phyloP scores from a whole-genome alignment of 2,888 invertebrate species.

The Phragmatobia fuliginosa region DNA sequence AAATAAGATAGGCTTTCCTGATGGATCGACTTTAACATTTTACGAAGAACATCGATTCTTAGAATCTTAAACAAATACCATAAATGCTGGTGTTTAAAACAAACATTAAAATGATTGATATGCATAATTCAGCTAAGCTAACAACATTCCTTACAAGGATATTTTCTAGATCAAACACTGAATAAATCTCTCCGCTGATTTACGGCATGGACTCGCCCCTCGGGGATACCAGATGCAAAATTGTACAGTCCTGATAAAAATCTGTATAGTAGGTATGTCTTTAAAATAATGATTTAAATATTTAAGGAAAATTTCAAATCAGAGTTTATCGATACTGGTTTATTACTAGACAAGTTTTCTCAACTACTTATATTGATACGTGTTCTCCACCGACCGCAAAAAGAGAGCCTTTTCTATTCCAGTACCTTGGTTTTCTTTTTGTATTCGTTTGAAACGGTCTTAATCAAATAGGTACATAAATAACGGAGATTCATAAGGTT shows the following conservation, averaged over 20 bases:
- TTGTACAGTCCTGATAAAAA: not conserved
- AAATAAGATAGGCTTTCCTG: not conserved
- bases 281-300: not conserved
- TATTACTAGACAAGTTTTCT: too few species aligned
- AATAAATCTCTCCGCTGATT: slow-evolving; percentile 49
- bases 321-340: too few species aligned
- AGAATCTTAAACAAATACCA: not conserved
- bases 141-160: slow-evolving; percentile 20
- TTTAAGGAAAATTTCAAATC: not conserved
- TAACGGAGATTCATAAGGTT: too few species aligned
- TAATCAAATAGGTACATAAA: too few species aligned
- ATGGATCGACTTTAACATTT: not conserved
- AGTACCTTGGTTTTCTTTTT: too few species aligned
- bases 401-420: too few species aligned
- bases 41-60: not conserved
- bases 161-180: slow-evolving; percentile 47
- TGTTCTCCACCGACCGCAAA: too few species aligned
- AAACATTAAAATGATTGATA: slow-evolving; percentile 48
- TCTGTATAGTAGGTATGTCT: not conserved
- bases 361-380: too few species aligned
- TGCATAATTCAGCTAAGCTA: slow-evolving; percentile 29
- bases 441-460: too few species aligned
- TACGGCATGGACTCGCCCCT: slow-evolving; percentile 32
- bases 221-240: slow-evolving; percentile 2
- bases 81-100: not conserved